Percentiles rank a stretch among this genome's conserved stretches.
Evolutionary conservation across 1,140 invertebrate species (phyloP).

Genomic region (Philotrypesis tridentata): DNA sequence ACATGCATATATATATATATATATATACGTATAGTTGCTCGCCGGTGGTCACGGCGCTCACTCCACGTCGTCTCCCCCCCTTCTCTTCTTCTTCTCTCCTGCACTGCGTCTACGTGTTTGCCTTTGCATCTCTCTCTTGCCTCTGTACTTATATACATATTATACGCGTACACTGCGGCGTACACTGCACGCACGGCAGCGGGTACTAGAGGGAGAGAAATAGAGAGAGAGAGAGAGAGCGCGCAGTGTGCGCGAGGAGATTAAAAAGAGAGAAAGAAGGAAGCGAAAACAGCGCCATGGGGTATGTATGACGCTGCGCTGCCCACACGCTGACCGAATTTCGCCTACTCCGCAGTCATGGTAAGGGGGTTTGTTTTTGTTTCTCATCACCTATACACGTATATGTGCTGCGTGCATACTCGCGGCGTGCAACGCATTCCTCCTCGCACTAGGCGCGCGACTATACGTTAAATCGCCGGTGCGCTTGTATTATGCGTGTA

Average conservation of each 20-base stretch:
- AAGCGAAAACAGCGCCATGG: background rate
- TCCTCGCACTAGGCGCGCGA: no score
- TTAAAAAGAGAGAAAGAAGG: background rate
- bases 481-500: no score
- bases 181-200: no score
- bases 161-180: background rate
- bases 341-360: background rate
- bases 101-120: background rate
- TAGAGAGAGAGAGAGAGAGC: background rate
- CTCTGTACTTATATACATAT: no score
- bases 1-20: no score
- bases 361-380: constrained; percentile 9
- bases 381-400: background rate
- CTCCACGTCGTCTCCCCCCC: background rate
- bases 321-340: constrained; percentile 28
- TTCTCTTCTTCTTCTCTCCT: background rate
- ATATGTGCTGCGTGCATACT: no score
- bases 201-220: no score
- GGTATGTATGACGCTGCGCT: constrained; percentile 1
- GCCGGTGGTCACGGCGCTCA: constrained; percentile 10
- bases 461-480: no score
- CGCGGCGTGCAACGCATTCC: no score
- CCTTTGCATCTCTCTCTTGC: no score
- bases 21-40: background rate
- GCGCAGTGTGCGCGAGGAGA: no score